Evolutionary conservation across 2,888 invertebrate genomes (phyloP), one percentile per base, ranked within the genome.

Genomic region (Boloria euphrosyne): DNA sequence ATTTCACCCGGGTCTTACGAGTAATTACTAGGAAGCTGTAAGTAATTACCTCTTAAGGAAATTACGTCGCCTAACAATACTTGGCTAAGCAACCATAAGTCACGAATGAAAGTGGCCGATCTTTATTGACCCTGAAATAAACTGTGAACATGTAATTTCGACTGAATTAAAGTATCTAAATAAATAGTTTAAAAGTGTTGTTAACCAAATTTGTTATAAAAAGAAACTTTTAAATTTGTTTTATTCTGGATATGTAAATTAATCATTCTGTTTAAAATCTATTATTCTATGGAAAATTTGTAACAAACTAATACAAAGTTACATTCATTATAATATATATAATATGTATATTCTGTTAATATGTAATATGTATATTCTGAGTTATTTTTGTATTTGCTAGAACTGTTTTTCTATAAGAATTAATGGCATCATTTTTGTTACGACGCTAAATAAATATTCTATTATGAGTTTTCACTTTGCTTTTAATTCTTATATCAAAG

Each of bases 11-110:
- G 51, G 59, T 67, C 65, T 66, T 71, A 67, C 62, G 62, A 67
- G 71, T 74, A 73, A 76, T 74, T 72, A 71, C 73, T 71, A 73
- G 73, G 73, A 74, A 74, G 71, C 68, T 53, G 59, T 54, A 51
- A 62, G 68, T 73, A 71, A 74, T 74, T 71, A 69, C 65, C 67
- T 65, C 65, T 71, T 70, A 66, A 71, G 73, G 67, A 73, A 75
- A 75, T 74, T 73, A 74, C 68, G 66, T 72, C 69, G 69, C 68
- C 65, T 62, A 62, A 71, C 72, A 73, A 73, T 73, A 68, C 69
- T 54, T 65, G 62, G 60, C 63, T 63, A 67, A 64, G 65, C 67
- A 66, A 65, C 64, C 67, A 70, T 72, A 73, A 71, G 70, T 72
- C 72, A 72, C 70, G 69, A 70, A 71, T 65, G 74, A 75, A 73